Evolutionary conservation across 2,888 invertebrate species (phyloP), one percentile per base, ranked within the genome.

Genomic region (Linyphia triangularis): DNA sequence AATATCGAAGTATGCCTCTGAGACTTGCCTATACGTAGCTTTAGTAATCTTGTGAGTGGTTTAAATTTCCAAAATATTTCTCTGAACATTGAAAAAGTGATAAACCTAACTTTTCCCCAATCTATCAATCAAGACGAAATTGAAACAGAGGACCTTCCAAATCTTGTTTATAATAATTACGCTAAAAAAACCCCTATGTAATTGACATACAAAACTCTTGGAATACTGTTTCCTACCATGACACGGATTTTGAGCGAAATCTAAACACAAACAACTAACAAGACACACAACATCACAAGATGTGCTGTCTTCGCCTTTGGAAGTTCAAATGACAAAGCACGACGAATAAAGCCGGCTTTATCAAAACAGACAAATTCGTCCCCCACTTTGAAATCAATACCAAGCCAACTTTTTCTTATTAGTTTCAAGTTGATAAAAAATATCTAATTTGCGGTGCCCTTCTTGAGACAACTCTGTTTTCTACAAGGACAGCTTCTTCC

Each of bases 401-500:
- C 79, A 73, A 73, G 73, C 37, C 69, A 67, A 81, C 75, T 85
- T 78, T n/a, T 77, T 61, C 72, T 85, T 78, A 85, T 79, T 78
- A 67, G 22, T 24, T 73, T 30, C 73, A n/a, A 51, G n/a, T 5
- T 51, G 10, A 67, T 65, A 75, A 81, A 51, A 67, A 57, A 77
- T 75, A 26, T 67, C 33, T 88, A 88, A 88, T 88, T 88, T 81
- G 67, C 81, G 81, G 75, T 81, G 81, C 86, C 81, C 86, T 73
- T 88, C 81, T 81, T 88, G 65, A 73, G 78, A 81, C 67, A 81
- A 79, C 81, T 81, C 57, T 75, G 43, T 72, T 70, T 82, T 81
- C 33, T 40, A 88, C 86, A 88, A 88, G 86, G 86, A 51, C 86
- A 88, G 69, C 78, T 28, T 81, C 86, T 88, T 88, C 86, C 86